A percentile compares a stretch with the other conserved stretches of the same genome.
Conservation (phyloP, 2,113 vertebrate species). For the Leptosomus discolor region DNA sequence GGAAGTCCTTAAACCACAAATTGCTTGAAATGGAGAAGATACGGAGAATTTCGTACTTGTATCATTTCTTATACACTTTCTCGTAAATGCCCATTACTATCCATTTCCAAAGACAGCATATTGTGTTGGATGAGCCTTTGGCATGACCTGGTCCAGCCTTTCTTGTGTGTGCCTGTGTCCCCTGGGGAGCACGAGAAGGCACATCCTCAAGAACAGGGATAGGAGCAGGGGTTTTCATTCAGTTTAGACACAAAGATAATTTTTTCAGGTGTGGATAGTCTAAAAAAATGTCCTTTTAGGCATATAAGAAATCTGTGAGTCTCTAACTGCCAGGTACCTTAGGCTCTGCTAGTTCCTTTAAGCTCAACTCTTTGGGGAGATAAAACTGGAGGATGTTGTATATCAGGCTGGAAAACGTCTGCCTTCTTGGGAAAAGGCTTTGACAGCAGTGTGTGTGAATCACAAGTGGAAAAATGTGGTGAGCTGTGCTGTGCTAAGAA, state of each 20-base stretch:
- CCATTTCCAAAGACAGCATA: neutral
- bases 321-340: neutral
- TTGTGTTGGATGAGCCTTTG: neutral
- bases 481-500: neutral
- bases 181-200: neutral
- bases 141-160: neutral
- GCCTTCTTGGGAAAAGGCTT: neutral
- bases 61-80: constrained; percentile 2
- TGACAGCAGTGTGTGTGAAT: neutral
- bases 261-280: neutral
- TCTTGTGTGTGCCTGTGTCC: neutral
- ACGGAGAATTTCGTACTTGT: constrained; percentile 27
- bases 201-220: neutral
- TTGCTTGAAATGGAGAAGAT: constrained; percentile 52
- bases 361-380: neutral
- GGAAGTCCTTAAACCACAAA: constrained; percentile 63
- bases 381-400: neutral
- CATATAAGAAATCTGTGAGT: neutral
- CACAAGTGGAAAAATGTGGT: neutral
- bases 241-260: neutral
- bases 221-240: neutral
- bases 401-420: neutral
- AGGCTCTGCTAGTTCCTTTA: neutral
- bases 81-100: neutral
- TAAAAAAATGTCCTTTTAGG: neutral